These are phyloP conservation scores for Anas capensis DNA, from an alignment of 2,797 vertebrate genomes.

Conservation along the genomic window DNA sequence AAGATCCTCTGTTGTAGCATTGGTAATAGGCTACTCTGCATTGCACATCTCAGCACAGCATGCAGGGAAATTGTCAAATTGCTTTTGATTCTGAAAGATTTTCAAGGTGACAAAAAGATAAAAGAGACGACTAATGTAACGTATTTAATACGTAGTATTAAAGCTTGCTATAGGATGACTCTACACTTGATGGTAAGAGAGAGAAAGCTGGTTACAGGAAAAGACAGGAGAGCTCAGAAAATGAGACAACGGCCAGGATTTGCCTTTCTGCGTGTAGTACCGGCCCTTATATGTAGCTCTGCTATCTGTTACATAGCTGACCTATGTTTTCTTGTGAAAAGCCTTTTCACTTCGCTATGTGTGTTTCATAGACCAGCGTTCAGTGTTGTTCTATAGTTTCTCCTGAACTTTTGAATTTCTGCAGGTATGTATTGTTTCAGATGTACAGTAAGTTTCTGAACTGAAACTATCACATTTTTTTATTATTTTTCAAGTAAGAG, in stretches of 20 bases:
- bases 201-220: not conserved
- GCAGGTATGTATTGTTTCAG: not conserved
- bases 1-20: constrained; percentile 6
- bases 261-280: not conserved
- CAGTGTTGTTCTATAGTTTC: not conserved
- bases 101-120: not conserved
- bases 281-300: not conserved
- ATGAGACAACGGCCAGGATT: not conserved
- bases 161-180: not conserved
- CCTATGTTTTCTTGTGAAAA: fast-evolving
- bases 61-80: constrained; percentile 6
- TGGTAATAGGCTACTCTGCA: not conserved
- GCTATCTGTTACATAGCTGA: fast-evolving
- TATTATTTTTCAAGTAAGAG: not conserved
- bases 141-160: not conserved
- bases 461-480: not conserved
- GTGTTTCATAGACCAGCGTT: not conserved
- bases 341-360: not conserved
- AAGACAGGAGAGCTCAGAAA: not conserved
- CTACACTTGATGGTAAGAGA: not conserved
- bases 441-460: not conserved
- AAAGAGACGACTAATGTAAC: not conserved
- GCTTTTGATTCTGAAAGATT: constrained; percentile 32
- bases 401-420: not conserved
- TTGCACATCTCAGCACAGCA: not conserved